Evolutionary conservation across 1,140 invertebrate genomes (phyloP), one percentile per base, ranked within the genome.

Genomic region (Listronotus bonariensis): DNA sequence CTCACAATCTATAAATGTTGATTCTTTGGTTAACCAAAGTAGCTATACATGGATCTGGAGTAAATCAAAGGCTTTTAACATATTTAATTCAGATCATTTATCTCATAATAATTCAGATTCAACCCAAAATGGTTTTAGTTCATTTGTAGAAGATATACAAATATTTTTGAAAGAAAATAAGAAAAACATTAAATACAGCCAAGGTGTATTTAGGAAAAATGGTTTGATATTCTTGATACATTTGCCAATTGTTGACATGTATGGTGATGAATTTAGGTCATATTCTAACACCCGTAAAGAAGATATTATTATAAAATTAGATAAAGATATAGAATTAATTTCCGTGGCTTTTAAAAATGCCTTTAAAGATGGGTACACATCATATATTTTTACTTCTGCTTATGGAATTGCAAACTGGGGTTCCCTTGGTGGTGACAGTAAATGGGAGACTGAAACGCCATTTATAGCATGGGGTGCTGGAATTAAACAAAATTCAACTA

Each of bases 391-490:
- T 7, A 51, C 48, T 9, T 51, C 48, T 14, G 48, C 48, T 12
- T 51, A 51, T 14, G 48, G 48, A 10, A 17, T 51, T 3, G 26
- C 48, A 9, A n/a, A 31, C 48, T 51, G 48, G 48, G 17, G 48
- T 20, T 51, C 48, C 3, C 10, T 26, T 51, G 48, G 48, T 26
- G 6, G 48, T n/a, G 9, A 51, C 14, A 14, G 12, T 5, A 51
- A 34, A 20, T 11, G 12, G 6, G 48, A 51, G 26, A 51, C 48
- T 10, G 17, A 51, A n/a, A 51, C 18, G 10, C 48, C 48, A 12
- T 26, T 51, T 5, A 51, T 51, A n/a, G 48, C 20, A 31, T 51
- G 48, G 48, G 48, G 48, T 12, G 17, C 48, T 26, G 48, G 48
- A 1, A 51, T 51, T 31, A 51, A 26, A 20, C 11, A 45, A 7